Percentiles rank a stretch among this genome's conserved stretches.
phyloP scores from a whole-genome alignment of 2,797 vertebrate genomes.

The Mormyrops attenuatus region DNA sequence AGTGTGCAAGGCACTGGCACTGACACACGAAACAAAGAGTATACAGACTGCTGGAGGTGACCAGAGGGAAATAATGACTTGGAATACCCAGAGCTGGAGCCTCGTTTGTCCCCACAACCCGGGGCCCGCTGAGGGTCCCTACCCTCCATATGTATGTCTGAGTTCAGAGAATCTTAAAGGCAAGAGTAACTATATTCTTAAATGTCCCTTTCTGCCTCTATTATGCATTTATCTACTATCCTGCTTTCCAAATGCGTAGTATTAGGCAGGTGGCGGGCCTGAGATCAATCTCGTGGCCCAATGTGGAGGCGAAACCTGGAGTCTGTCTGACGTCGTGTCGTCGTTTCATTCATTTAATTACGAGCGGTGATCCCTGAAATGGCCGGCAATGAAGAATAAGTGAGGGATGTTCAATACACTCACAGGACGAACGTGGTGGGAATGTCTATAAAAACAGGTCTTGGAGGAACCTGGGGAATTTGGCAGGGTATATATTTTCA shows the following conservation, averaged over 20 bases:
- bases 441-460: neutral
- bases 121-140: neutral
- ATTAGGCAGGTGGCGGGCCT: neutral
- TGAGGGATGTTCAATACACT: neutral
- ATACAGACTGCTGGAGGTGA: neutral
- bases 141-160: neutral
- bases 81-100: neutral
- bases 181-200: neutral
- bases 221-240: neutral
- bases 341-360: slow-evolving; percentile 2
- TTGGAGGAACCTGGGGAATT: neutral
- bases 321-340: neutral
- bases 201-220: neutral
- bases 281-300: neutral
- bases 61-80: neutral
- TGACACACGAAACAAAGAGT: neutral
- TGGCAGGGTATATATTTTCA: slow-evolving; percentile 10
- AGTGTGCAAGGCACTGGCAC: neutral
- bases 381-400: neutral
- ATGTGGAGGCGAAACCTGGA: neutral
- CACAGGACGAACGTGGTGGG: neutral
- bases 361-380: neutral
- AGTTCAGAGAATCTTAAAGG: neutral
- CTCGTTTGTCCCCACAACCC: neutral
- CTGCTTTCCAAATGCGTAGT: neutral